Evolutionary conservation across 53 echinoderm and acorn worm genomes (phyloP), one percentile per base, ranked within the genome.

Genomic region (Henricia sp.): DNA sequence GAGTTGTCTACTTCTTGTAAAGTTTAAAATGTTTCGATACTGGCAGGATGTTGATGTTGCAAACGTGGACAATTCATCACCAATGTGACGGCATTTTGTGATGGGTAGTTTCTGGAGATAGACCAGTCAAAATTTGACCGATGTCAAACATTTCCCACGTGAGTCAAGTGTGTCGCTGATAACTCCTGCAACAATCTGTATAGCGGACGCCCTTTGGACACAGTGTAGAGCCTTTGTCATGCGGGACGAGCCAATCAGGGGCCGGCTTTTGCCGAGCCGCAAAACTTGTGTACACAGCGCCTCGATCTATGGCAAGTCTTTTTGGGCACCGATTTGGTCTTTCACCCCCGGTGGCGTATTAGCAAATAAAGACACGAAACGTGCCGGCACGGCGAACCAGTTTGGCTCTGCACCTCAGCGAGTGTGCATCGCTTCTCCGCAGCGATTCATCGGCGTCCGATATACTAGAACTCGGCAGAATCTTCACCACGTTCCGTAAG

Each of bases 241-340:
- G 80, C 80, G 32, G 52, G 64, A 30, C 48, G 43, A 64, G 44
- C 80, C 80, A 80, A 80, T 80, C 43, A 64, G 80, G 21, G 80
- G 80, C 63, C 63, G 80, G 80, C 80, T 63, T 46, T 6, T 39
- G 64, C 80, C 80, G 63, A 35, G 80, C 80, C 65, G 80, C 64
- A 42, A 42, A 19, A 46, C 35, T 64, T 80, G 80, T 80, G 63
- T 80, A 80, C 80, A 80, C 80, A 37, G 58, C 63, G 65, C 50
- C 30, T 50, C 50, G 80, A 80, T 80, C 80, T 62, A 35, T 46
- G 63, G 64, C 63, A 64, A 63, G 80, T 80, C 80, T 44, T 16
- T 34, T n/a, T n/a, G n/a, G 62, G 63, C 64, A 48, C 80, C 50
- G 80, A 46, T 64, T 80, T 43, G 46, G 80, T 80, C 80, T 23